Percentiles rank a stretch among this genome's conserved stretches.
Conservation (phyloP, 2,888 invertebrate genomes). For the Apamea crenata region DNA sequence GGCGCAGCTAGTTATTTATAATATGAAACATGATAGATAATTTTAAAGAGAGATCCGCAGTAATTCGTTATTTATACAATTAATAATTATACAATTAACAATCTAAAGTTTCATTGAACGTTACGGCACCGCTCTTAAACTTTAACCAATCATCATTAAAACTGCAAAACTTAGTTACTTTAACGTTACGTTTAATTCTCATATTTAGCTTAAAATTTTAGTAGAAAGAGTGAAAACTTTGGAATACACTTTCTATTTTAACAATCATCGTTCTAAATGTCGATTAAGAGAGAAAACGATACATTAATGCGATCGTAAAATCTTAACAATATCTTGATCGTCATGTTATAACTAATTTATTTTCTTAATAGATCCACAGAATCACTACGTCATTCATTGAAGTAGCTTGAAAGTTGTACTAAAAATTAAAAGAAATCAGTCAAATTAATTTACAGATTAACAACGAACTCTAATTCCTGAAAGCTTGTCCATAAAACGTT, state of each 20-base stretch:
- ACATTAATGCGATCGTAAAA: conserved; percentile 25
- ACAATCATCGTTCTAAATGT: conserved; percentile 11
- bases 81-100: background rate
- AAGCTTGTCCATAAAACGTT: background rate
- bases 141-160: conserved; percentile 17
- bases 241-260: conserved; percentile 28
- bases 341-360: background rate
- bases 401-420: background rate
- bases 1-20: no score
- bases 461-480: background rate
- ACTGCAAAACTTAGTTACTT: background rate
- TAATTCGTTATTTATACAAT: background rate
- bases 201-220: conserved; percentile 2
- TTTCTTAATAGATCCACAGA: conserved; percentile 1
- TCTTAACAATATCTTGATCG: background rate
- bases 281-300: conserved; percentile 41
- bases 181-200: background rate
- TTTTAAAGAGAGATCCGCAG: background rate
- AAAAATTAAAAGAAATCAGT: background rate
- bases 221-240: conserved; percentile 9
- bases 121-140: background rate
- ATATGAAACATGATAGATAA: background rate
- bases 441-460: background rate
- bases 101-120: conserved; percentile 12
- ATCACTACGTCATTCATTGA: background rate